Evolutionary conservation across 2,888 invertebrate species (phyloP).

Genomic region (Anthophora plumipes): DNA sequence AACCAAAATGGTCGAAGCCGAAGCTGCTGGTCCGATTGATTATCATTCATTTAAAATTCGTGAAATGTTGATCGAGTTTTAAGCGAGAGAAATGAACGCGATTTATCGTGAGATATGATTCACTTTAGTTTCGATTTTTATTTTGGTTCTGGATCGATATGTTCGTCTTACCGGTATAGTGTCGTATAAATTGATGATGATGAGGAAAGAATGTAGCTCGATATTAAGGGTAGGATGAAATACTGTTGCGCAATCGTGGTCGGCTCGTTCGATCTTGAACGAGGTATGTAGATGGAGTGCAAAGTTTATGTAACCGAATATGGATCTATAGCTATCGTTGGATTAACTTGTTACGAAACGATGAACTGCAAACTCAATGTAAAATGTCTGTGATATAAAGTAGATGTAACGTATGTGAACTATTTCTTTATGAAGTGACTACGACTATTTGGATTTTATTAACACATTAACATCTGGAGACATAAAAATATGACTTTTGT

Average conservation of each 20-base stretch:
- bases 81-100: neutral
- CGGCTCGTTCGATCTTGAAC: neutral
- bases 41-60: neutral
- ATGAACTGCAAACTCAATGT: neutral
- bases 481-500: no score
- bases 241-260: neutral
- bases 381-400: neutral
- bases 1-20: neutral
- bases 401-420: no score
- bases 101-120: neutral
- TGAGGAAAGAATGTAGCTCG: neutral
- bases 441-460: neutral
- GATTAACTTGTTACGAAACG: slow-evolving; percentile 24
- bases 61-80: neutral
- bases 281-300: slow-evolving; percentile 7
- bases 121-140: neutral
- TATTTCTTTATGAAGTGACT: no score
- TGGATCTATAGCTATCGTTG: neutral
- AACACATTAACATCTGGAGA: no score
- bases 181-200: neutral
- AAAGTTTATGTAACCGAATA: slow-evolving; percentile 13
- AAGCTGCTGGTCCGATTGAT: slow-evolving; percentile 9
- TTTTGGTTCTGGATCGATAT: no score
- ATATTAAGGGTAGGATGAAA: slow-evolving; percentile 14
- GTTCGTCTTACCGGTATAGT: neutral